Base-by-base conservation (phyloP, 1,140 invertebrate species). In the Bombus pyrosoma region DNA sequence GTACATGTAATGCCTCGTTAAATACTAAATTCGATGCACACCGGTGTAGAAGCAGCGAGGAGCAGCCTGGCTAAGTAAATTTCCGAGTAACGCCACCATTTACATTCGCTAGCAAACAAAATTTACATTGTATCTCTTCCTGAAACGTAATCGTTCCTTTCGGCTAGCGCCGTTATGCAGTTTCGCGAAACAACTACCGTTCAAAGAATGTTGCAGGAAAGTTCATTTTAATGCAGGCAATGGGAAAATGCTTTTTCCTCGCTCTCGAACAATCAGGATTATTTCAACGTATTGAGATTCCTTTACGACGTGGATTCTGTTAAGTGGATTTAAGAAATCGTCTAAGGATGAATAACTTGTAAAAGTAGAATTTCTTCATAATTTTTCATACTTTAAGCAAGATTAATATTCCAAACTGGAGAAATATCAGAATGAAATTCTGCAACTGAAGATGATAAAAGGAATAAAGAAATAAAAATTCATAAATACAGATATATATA, bases 21-120 rank as follows among this genome's bases (percentile, higher is more conserved):
- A 69, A 68, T 68, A 80, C 69, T 37, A 43, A 53, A 80, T 80
- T 47, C 28, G 64, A 66, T 47, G 25, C 18, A 47, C 15, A 13
- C 25, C 28, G 41, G n/a, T 41, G 15, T 41, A n/a, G 39, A 77
- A 12, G 15, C 13, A 4, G 8, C 18, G 22, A 43, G 10, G 13
- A 15, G 28, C 10, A 39, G 10, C 6, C n/a, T 25, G n/a, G 22
- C 22, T 41, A 62, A 79, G 41, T 47, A 43, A 47, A 79, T 68
- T 68, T 47, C 64, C 43, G 25, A 53, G n/a, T 79, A 79, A 79
- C 64, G 41, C 4, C 9, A 18, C 9, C 37, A 79, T 53, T 47
- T 79, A 9, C 62, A 66, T 66, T 43, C 32, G 13, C n/a, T 9
- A 18, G 18, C 28, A 43, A 79, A 47, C 62, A 43, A 79, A 66